A percentile compares a stretch with the other conserved stretches of the same genome.
phyloP scores from a whole-genome alignment of 1,140 invertebrate species.

The Latrodectus geometricus region DNA sequence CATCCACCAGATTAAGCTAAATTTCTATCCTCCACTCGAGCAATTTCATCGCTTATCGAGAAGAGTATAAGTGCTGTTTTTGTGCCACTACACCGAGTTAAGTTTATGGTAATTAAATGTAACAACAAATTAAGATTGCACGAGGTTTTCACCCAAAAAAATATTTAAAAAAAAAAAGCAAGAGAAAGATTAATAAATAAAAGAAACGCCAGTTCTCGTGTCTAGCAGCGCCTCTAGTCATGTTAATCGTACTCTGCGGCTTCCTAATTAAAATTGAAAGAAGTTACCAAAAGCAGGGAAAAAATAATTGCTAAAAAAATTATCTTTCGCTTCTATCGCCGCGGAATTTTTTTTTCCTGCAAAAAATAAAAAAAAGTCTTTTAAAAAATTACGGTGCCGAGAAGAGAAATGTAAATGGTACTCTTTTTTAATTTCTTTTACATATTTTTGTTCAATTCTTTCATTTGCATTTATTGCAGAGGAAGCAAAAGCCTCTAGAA shows the following conservation, averaged over 20 bases:
- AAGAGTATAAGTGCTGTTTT: constrained; percentile 12
- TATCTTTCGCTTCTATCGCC: too few relatives aligned
- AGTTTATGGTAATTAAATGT: constrained; percentile 60
- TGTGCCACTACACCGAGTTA: constrained; percentile 40
- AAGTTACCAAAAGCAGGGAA: constrained; percentile 13
- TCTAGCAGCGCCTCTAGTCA: constrained; percentile 25
- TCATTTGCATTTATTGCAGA: constrained; percentile 28
- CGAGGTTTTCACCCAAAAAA: constrained; percentile 15
- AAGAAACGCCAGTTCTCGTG: constrained; percentile 34
- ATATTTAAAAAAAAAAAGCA: constrained; percentile 31
- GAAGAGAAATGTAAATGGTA: constrained; percentile 51
- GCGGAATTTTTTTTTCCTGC: constrained; percentile 11
- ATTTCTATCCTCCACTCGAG: neutral
- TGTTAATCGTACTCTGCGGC: constrained; percentile 38
- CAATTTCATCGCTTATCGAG: constrained; percentile 41
- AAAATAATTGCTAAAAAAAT: too few relatives aligned
- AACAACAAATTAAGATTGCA: constrained; percentile 55
- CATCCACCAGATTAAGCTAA: too few relatives aligned
- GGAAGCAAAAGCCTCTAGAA: constrained; percentile 4
- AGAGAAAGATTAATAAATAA: constrained; percentile 40
- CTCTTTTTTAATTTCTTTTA: constrained; percentile 6
- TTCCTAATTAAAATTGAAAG: constrained; percentile 57
- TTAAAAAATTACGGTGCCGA: constrained; percentile 32
- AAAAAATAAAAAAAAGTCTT: constrained; percentile 27
- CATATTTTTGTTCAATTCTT: constrained; percentile 19